Percentiles rank a stretch among this genome's conserved stretches.
Evolutionary conservation across 2,113 vertebrate species (phyloP).

Genomic region (Tachuris rubrigastra): DNA sequence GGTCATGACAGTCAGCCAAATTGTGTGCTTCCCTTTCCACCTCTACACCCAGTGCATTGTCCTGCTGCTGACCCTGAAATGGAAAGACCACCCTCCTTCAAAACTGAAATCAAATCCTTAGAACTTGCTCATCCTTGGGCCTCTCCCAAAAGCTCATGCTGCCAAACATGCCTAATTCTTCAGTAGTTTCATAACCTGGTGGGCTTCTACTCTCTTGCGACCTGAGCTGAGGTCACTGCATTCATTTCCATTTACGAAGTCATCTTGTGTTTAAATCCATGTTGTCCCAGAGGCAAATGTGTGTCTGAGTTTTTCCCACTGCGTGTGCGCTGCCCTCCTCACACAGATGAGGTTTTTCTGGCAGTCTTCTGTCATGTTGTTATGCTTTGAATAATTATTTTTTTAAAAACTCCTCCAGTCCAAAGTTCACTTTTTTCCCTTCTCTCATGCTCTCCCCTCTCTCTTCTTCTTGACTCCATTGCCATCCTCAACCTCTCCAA

Average conservation of each 20-base stretch:
- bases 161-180: conserved; percentile 61
- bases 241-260: conserved; percentile 62
- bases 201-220: conserved; percentile 67
- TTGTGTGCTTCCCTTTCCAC: conserved; percentile 33
- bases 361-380: conserved; percentile 17
- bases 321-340: not conserved
- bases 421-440: conserved; percentile 37
- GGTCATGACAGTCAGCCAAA: conserved; percentile 57
- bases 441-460: not conserved
- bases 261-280: not conserved
- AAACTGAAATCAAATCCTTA: conserved; percentile 45
- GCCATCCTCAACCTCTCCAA: not conserved
- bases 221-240: conserved; percentile 66
- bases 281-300: conserved; percentile 41
- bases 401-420: not conserved
- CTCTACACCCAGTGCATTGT: conserved; percentile 59
- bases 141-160: conserved; percentile 44
- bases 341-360: conserved; percentile 28
- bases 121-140: conserved; percentile 57
- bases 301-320: conserved; percentile 52
- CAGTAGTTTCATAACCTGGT: conserved; percentile 61
- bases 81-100: conserved; percentile 63
- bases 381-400: conserved; percentile 40
- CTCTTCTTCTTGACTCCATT: not conserved
- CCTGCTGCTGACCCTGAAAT: conserved; percentile 62